Conservation (phyloP, 2,888 invertebrate species). For the Adelphocoris suturalis region DNA sequence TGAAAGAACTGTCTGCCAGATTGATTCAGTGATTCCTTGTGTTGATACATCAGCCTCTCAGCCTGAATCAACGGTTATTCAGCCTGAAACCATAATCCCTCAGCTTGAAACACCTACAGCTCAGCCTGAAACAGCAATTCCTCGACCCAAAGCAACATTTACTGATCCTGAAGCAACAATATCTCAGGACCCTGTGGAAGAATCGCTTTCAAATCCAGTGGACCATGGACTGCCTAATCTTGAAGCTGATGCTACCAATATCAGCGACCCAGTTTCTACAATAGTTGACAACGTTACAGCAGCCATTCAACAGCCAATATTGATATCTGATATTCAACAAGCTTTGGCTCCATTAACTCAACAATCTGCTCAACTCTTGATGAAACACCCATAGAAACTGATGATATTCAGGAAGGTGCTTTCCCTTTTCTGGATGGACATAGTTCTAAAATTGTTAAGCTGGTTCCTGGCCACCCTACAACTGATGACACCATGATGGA, state of each 20-base stretch:
- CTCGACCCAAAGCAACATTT: neutral
- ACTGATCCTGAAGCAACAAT: neutral
- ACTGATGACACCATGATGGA: constrained; percentile 48
- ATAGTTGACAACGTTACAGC: constrained; percentile 8
- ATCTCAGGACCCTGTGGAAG: constrained; percentile 32
- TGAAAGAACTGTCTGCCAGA: too few species aligned
- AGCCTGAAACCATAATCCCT: neutral
- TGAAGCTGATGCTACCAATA: constrained; percentile 1
- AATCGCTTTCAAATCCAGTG: neutral
- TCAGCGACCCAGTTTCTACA: neutral
- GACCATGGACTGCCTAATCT: constrained; percentile 15
- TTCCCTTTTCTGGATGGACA: neutral
- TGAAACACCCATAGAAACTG: constrained; percentile 45
- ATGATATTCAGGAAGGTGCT: neutral
- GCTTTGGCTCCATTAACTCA: neutral
- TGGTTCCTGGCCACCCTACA: neutral
- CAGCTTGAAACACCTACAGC: neutral
- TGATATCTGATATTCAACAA: constrained; percentile 12
- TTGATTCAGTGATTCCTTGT: too few species aligned
- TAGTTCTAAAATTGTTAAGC: neutral
- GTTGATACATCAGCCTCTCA: neutral
- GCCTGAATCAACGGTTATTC: neutral
- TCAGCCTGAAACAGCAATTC: neutral
- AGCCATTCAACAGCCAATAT: neutral
- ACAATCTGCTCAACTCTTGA: neutral